A percentile compares a stretch with the other conserved stretches of the same genome.
Evolutionary conservation across 2,797 vertebrate genomes (phyloP).

Genomic region (Halcyon chelicuti): DNA sequence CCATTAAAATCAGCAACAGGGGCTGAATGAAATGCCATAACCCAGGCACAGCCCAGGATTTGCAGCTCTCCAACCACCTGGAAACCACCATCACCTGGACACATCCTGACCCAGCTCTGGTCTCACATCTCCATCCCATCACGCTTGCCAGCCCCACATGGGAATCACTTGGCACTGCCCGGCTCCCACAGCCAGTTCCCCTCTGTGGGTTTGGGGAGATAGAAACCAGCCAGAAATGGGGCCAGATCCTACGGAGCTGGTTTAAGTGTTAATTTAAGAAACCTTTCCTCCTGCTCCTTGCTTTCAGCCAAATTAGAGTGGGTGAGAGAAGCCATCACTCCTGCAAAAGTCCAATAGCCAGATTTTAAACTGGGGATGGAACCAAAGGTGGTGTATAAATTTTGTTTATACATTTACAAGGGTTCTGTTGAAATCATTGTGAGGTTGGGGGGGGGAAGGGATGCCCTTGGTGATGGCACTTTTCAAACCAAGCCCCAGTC

Average conservation of each 20-base stretch:
- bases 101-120: accelerated
- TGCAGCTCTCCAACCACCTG: neutral
- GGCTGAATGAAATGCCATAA: neutral
- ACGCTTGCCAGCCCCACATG: accelerated
- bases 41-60: accelerated
- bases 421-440: neutral
- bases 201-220: neutral
- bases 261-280: neutral
- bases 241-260: neutral
- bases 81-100: accelerated
- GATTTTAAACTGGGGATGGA: neutral
- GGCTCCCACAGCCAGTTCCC: accelerated
- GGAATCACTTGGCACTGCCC: neutral
- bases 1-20: neutral
- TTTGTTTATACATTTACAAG: neutral
- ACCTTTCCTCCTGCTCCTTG: neutral
- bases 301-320: neutral
- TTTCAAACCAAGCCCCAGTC: neutral
- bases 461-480: neutral
- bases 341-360: neutral
- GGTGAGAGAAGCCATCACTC: neutral
- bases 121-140: neutral
- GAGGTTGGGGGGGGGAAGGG: neutral
- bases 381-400: neutral
- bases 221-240: neutral